These are phyloP conservation scores for Penelope pileata DNA, from an alignment of 2,113 vertebrate genomes.

Conservation along the genomic window DNA sequence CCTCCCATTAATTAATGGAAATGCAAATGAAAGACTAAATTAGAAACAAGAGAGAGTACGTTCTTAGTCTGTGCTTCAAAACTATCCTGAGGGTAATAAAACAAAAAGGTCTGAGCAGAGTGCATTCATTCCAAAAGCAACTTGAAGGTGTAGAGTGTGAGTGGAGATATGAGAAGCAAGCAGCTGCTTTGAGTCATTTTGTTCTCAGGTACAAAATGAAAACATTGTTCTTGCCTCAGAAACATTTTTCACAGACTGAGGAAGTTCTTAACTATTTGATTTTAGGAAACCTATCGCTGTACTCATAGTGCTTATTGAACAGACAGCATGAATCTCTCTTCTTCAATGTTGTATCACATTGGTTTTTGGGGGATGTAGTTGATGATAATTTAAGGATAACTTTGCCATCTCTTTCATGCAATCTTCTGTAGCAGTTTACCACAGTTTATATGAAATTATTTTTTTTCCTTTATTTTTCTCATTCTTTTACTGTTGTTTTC, in stretches of 20 bases:
- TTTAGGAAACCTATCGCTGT: neutral
- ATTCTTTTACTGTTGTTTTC: neutral
- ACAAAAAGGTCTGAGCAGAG: constrained; percentile 18
- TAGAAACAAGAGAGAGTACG: constrained; percentile 37
- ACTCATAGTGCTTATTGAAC: neutral
- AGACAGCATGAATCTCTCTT: neutral
- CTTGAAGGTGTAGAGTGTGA: neutral
- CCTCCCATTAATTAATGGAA: constrained; percentile 50
- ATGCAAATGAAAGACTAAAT: constrained; percentile 67
- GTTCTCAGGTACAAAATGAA: neutral
- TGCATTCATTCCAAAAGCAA: constrained; percentile 9
- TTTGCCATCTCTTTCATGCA: neutral
- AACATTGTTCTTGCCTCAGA: neutral
- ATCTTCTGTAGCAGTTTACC: neutral
- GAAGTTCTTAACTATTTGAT: neutral
- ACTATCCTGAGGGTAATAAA: constrained; percentile 43
- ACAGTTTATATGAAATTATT: neutral
- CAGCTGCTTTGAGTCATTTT: neutral
- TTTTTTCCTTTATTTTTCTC: neutral
- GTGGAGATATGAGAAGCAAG: neutral
- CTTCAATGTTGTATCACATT: rapidly evolving
- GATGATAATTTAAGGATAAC: neutral
- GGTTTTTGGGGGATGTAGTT: rapidly evolving
- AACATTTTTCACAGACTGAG: neutral
- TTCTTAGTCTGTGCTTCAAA: constrained; percentile 54